These are phyloP conservation scores for Parotocinclus haroldoi DNA, from an alignment of 2,797 vertebrate species.

Conservation along the genomic window DNA sequence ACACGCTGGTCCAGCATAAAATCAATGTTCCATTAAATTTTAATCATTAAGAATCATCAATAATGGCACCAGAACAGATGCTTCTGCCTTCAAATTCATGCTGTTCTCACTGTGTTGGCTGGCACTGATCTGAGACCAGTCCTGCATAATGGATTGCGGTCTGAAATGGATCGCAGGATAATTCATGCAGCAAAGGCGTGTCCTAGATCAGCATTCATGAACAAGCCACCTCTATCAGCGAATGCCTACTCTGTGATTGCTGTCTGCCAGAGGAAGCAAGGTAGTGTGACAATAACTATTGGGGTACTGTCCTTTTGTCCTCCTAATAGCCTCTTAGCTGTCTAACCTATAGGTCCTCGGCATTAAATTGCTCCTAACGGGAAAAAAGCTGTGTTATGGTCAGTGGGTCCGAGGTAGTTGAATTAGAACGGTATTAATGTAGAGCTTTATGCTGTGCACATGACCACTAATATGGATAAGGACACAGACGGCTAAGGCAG, in stretches of 20 bases:
- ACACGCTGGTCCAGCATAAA: conserved; percentile 72
- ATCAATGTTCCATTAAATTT: conserved; percentile 83
- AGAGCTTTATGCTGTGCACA: neutral
- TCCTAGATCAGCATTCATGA: conserved; percentile 33
- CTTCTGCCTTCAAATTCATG: conserved; percentile 54
- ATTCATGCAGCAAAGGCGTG: conserved; percentile 16
- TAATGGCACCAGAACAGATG: conserved; percentile 77
- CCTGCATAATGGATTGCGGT: conserved; percentile 37
- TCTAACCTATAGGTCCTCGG: conserved; percentile 22
- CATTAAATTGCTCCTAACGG: conserved; percentile 29
- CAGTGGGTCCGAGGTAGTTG: neutral
- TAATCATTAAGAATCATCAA: conserved; percentile 75
- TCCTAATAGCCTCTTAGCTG: conserved; percentile 31
- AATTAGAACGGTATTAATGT: neutral
- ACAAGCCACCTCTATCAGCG: conserved; percentile 14
- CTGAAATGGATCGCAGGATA: conserved; percentile 21
- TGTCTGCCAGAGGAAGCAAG: conserved; percentile 27
- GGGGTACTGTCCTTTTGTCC: conserved; percentile 8
- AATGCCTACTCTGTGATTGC: conserved; percentile 24
- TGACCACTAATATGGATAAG: neutral
- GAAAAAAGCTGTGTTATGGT: conserved; percentile 12
- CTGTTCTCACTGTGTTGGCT: conserved; percentile 31
- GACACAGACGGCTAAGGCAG: too few species aligned
- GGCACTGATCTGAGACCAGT: conserved; percentile 38
- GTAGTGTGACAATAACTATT: conserved; percentile 20